Evolutionary conservation across 2,797 vertebrate species (phyloP).

Genomic region (Pipistrellus kuhlii): DNA sequence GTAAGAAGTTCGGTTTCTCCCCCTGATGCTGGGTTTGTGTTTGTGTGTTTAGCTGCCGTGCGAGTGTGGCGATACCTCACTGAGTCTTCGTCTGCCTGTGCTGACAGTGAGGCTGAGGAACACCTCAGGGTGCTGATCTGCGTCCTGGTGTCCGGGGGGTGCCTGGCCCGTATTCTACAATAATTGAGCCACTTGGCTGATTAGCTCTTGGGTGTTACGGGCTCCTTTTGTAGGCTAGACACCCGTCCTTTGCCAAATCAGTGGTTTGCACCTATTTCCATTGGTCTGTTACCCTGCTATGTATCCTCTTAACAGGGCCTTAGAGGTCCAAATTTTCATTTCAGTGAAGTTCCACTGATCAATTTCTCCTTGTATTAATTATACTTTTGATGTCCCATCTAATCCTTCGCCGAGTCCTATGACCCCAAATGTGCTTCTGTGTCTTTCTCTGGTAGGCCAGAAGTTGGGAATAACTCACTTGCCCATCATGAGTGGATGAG

Average conservation of each 20-base stretch:
- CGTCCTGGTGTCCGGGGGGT: rapidly evolving
- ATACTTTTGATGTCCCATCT: not conserved
- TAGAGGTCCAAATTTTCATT: not conserved
- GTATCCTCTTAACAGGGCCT: not conserved
- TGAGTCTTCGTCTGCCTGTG: not conserved
- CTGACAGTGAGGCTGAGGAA: not conserved
- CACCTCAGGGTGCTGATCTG: not conserved
- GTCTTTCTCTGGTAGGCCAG: not conserved
- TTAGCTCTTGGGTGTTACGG: not conserved
- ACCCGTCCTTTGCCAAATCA: not conserved
- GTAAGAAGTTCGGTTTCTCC: not conserved
- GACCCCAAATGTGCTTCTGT: not conserved
- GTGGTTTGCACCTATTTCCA: not conserved
- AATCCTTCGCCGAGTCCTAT: not conserved
- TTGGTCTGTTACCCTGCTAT: not conserved
- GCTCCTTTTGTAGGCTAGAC: not conserved
- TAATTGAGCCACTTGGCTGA: not conserved
- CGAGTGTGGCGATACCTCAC: not conserved
- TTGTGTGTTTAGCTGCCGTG: not conserved
- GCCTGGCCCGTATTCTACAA: not conserved
- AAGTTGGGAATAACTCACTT: too few species aligned
- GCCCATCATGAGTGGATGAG: too few species aligned
- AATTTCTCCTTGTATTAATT: not conserved
- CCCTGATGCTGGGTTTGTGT: not conserved
- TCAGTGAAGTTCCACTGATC: not conserved